Base-by-base conservation (phyloP, 2,797 vertebrate genomes). In the Phylloscopus collybita region DNA sequence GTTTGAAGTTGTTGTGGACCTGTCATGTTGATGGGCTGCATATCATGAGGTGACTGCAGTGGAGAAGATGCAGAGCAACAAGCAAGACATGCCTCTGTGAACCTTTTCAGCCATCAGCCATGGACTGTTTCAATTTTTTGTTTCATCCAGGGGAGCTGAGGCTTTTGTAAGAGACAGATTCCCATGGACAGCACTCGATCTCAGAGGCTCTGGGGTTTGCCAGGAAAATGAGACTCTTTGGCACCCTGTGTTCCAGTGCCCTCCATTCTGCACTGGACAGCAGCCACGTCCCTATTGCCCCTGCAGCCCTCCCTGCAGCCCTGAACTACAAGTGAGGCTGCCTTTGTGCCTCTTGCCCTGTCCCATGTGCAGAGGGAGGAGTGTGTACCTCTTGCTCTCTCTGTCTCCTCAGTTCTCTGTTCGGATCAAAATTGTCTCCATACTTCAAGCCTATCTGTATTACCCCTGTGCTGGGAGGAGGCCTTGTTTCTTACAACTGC, bases 1-100 rank as follows among this genome's bases (percentile, higher is more conserved):
- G 98, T 98, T 94, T 98, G 98, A 98, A 92, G 88, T 81, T 93
- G 65, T 89, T 95, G 82, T 91, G 90, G 93, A 97, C 92, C 71
- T 81, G 60, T 85, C 76, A 50, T 86, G 83, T 91, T 90, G 91
- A 95, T 92, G 91, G 85, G 88, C 95, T 95, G 94, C 83, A 90
- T 95, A 90, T 91, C 80, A 64, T 71, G 92, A 94, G 76, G 70
- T 81, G 84, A 86, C 94, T 66, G 66, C 27, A 8, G 82, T 50
- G 44, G 38, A 95, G 72, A 79, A 96, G 95, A 96, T 82, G 64
- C 45, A 96, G 83, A 97, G 70, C 97, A 86, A 69, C 93, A 79
- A 96, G 75, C 93, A 97, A 93, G 92, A 86, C 79, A 82, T 93
- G 91, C 86, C 96, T 89, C 96, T 7, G 4, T 92, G 91, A 97